Base-by-base conservation (phyloP, 2,113 vertebrate genomes). In the Danionella cerebrum region DNA sequence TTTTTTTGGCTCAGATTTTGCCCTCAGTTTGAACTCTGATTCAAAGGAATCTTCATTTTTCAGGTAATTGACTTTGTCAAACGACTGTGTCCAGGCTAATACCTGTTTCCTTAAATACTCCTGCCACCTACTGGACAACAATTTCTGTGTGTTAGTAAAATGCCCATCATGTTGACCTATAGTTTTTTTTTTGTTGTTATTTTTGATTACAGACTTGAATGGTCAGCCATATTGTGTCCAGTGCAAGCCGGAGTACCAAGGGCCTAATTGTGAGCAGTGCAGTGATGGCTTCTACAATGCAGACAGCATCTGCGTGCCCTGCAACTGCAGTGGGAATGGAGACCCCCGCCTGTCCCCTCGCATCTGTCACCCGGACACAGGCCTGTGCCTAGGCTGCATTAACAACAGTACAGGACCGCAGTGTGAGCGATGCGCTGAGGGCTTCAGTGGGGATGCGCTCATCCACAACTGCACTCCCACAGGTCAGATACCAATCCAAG, bases 221-320 rank as follows among this genome's bases (percentile, higher is more conserved):
- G 79, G 71, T 6, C 38, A 84, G 19, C 60, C 69, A 0, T 21
- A 73, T n/a, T 93, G 91, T 70, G 86, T 86, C 72, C 58, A 78
- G 36, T 93, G 91, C 71, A 84, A 38, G 19, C 55, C 69, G 0
- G 90, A 87, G 7, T 93, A 92, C 77, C 78, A 77, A 0, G 90
- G 91, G 39, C 47, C 25, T 3, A 86, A 86, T 78, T 93, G 91
- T 60, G 83, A 86, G 68, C 71, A 45, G 7, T 93, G 91, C 29
- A 79, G 71, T 36, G 73, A 79, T 1, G 90, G 91, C 53, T 92
- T 86, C 84, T 92, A 89, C 79, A 89, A 87, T 71, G 86, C 84
- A 0, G 89, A 91, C 85, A 91, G 88, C 80, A 84, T 90, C 82
- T 94, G 92, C 0, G 24, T 79, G 2, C 77, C 63, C 0, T 94